Conservation (phyloP, 2,113 vertebrate genomes). For the Sphyrna mokarran region DNA sequence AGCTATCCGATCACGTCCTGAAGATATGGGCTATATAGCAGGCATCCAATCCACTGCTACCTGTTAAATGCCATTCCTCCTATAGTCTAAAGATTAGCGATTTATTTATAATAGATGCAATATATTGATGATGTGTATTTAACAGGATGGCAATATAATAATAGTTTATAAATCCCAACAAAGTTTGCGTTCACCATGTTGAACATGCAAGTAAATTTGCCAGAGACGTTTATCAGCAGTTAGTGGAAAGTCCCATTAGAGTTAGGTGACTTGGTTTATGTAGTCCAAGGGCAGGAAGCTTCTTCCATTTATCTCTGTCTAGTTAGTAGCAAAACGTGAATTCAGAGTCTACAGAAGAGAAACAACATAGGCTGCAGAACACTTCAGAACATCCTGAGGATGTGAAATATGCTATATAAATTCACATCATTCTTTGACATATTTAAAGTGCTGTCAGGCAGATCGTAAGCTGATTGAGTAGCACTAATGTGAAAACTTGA, state of each 20-base stretch:
- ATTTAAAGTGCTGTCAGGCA: not conserved
- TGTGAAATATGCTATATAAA: not conserved
- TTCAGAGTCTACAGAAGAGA: not conserved
- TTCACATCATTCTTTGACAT: not conserved
- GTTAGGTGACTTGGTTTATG: not conserved
- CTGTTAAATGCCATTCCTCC: not conserved
- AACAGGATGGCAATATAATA: not conserved
- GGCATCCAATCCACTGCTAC: not conserved
- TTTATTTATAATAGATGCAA: not conserved
- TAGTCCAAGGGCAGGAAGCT: not conserved
- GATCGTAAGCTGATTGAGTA: not conserved
- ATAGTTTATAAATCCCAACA: not conserved
- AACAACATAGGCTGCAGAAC: not conserved
- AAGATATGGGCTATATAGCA: not conserved
- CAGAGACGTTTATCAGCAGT: not conserved
- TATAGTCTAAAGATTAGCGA: not conserved
- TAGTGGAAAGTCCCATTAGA: not conserved
- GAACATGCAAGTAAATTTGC: not conserved
- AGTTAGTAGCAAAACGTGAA: not conserved
- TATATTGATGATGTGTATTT: not conserved
- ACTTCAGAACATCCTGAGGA: not conserved
- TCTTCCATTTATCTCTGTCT: not conserved
- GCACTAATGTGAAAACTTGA: slow-evolving; percentile 12
- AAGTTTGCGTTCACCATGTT: not conserved
- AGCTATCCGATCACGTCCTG: not conserved